A percentile compares a stretch with the other conserved stretches of the same genome.
These are phyloP conservation scores for Drosophila sp. DNA, from an alignment of 1,140 invertebrate genomes.

Conservation along the genomic window DNA sequence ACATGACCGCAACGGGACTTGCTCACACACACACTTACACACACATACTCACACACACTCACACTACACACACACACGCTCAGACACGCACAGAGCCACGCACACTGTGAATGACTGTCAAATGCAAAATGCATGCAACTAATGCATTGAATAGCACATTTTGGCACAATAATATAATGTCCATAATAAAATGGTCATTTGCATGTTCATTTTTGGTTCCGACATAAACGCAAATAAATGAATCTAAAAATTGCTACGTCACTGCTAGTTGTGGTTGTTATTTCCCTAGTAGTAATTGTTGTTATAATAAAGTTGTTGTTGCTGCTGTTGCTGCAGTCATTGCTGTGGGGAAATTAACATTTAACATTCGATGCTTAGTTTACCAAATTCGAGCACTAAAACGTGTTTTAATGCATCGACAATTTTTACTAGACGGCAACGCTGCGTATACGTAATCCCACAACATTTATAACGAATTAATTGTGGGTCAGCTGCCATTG, in stretches of 20 bases:
- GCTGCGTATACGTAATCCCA: conserved; percentile 44
- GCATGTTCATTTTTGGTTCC: conserved; percentile 58
- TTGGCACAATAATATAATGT: conserved; percentile 72
- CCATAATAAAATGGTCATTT: conserved; percentile 76
- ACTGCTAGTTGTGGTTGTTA: conserved; percentile 18
- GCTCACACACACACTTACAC: conserved; percentile 21
- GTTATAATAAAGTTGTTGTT: conserved; percentile 2
- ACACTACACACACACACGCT: conserved; percentile 20
- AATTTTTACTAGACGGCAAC: conserved; percentile 24
- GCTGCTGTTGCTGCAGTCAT: conserved; percentile 14
- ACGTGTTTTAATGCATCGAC: conserved; percentile 36
- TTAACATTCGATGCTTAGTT: conserved; percentile 54
- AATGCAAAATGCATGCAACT: conserved; percentile 35
- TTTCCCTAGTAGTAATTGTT: conserved; percentile 6
- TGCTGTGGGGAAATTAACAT: conserved; percentile 60
- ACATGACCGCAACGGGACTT: conserved; percentile 64
- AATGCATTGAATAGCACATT: conserved; percentile 73
- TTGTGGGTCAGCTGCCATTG: conserved; percentile 16
- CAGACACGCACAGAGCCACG: conserved; percentile 15
- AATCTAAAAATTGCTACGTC: conserved; percentile 44
- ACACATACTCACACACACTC: conserved; percentile 16
- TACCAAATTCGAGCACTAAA: conserved; percentile 26
- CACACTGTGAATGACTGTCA: conserved; percentile 13
- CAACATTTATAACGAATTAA: conserved; percentile 38
- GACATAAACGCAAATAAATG: conserved; percentile 55